Evolutionary conservation across 2,113 vertebrate genomes (phyloP).

Genomic region (Dipodomys merriami): DNA sequence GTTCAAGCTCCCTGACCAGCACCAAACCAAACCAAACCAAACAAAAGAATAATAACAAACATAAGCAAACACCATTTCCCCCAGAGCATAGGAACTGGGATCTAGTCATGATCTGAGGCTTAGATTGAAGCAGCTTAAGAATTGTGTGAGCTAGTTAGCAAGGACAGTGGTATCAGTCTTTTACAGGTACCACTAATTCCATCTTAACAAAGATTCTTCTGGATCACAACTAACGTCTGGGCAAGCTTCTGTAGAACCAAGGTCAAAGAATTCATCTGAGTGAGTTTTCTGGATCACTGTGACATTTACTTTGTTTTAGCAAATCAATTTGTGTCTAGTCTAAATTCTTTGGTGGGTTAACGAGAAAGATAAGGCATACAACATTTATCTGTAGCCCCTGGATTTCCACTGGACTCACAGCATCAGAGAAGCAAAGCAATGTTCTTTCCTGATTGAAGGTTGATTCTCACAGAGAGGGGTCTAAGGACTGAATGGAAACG

Average conservation of each 20-base stretch:
- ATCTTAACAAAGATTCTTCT: not conserved
- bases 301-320: not conserved
- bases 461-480: not conserved
- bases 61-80: too few species aligned
- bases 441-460: not conserved
- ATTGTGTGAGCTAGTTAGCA: not conserved
- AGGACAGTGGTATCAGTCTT: not conserved
- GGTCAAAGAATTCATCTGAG: not conserved
- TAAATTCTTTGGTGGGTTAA: constrained; percentile 27
- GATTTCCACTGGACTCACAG: not conserved
- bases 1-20: too few species aligned
- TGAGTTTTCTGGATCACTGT: not conserved
- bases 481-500: constrained; percentile 30
- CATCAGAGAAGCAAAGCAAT: not conserved
- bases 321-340: not conserved
- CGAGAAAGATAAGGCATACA: not conserved
- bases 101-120: not conserved
- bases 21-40: too few species aligned
- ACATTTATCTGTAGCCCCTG: not conserved
- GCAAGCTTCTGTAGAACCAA: not conserved
- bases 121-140: not conserved
- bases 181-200: not conserved
- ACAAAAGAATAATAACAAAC: too few species aligned
- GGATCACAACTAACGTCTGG: not conserved
- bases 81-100: not conserved